Evolutionary conservation across 2,797 vertebrate species (phyloP).

Genomic region (Chelon labrosus): DNA sequence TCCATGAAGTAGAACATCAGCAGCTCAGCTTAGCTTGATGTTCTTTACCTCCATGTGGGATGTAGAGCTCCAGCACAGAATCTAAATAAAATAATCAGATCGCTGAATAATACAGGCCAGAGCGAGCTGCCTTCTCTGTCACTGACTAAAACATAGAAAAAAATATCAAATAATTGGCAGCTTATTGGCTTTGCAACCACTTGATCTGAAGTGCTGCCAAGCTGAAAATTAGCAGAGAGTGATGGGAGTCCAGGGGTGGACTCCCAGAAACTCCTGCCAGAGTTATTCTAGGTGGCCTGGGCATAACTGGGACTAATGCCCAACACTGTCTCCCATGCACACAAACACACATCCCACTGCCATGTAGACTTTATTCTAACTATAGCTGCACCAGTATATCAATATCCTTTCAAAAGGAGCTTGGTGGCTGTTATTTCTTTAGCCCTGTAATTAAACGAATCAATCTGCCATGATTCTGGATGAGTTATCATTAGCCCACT

Average conservation of each 20-base stretch:
- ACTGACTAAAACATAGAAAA: neutral
- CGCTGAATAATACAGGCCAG: conserved; percentile 27
- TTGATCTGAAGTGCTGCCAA: conserved; percentile 45
- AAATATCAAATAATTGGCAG: conserved; percentile 1
- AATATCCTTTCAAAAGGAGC: neutral
- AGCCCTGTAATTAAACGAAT: neutral
- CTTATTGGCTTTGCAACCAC: conserved; percentile 1
- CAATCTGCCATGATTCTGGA: neutral
- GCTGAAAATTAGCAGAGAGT: conserved; percentile 14
- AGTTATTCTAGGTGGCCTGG: conserved; percentile 43
- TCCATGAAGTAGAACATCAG: conserved; percentile 18
- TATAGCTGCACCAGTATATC: neutral
- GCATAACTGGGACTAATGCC: conserved; percentile 30
- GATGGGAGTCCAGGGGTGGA: conserved; percentile 20
- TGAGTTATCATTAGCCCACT: neutral
- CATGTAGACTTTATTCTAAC: neutral
- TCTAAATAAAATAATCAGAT: conserved; percentile 35
- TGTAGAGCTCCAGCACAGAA: neutral
- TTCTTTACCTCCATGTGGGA: too few relatives aligned
- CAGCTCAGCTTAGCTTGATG: neutral
- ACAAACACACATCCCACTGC: neutral
- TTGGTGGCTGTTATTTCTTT: neutral
- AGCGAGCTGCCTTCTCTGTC: neutral
- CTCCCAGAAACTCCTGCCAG: conserved; percentile 31
- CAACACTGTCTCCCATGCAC: neutral